Conservation (phyloP, 2,888 invertebrate genomes). For the Cheilosia scutellata region DNA sequence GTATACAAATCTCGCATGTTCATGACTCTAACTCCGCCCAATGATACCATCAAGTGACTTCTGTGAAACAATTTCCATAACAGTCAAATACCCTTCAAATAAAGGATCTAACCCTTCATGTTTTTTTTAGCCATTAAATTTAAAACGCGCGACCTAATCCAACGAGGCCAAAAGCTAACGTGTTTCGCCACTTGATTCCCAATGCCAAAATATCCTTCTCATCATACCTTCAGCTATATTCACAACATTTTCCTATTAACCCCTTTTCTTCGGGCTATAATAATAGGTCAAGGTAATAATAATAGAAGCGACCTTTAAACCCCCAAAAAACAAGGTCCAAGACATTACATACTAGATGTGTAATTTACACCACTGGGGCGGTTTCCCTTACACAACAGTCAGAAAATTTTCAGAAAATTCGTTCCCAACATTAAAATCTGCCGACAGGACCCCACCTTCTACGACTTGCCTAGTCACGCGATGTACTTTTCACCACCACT, state of each 20-base stretch:
- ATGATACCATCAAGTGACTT: too few relatives aligned
- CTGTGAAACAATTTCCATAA: too few relatives aligned
- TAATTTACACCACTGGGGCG: slow-evolving; percentile 13
- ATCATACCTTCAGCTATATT: neutral
- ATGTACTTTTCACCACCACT: slow-evolving; percentile 25
- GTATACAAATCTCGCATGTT: too few relatives aligned
- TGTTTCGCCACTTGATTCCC: too few relatives aligned
- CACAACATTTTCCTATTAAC: slow-evolving; percentile 15
- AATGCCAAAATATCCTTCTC: neutral
- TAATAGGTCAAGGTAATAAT: slow-evolving; percentile 34
- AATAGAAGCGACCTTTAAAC: slow-evolving; percentile 1
- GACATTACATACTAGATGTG: slow-evolving; percentile 10
- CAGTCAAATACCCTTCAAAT: too few relatives aligned
- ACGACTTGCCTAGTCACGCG: slow-evolving; percentile 50
- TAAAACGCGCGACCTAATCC: too few relatives aligned
- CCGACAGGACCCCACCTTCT: slow-evolving; percentile 2
- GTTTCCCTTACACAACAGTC: too few relatives aligned
- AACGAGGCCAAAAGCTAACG: too few relatives aligned
- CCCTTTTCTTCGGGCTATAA: neutral
- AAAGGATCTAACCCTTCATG: too few relatives aligned
- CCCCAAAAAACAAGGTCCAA: neutral
- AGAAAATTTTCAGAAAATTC: slow-evolving; percentile 21
- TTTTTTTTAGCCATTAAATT: too few relatives aligned
- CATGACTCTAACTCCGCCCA: too few relatives aligned
- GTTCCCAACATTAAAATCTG: slow-evolving; percentile 32